Evolutionary conservation across 2,113 vertebrate genomes (phyloP).

Genomic region (Corythornis vintsioides): DNA sequence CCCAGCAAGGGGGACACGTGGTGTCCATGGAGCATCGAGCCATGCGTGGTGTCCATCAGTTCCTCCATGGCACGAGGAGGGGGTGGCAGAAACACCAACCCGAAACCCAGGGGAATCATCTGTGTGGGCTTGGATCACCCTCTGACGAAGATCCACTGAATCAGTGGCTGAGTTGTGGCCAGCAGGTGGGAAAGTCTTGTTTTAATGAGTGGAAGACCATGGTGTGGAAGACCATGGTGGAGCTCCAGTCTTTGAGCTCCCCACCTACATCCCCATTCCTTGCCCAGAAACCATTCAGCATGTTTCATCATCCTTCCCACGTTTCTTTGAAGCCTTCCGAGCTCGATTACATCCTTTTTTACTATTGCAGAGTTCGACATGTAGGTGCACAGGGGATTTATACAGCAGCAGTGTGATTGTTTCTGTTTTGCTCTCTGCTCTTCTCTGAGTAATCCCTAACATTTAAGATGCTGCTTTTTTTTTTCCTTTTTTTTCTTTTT

Average conservation of each 20-base stretch:
- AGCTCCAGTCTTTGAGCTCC: not conserved
- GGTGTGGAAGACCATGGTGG: not conserved
- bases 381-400: not conserved
- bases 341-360: not conserved
- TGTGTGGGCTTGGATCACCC: not conserved
- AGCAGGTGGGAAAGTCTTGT: not conserved
- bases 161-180: not conserved
- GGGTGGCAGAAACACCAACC: not conserved
- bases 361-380: fast-evolving
- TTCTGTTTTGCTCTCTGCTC: constrained; percentile 18
- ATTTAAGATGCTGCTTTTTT: not conserved
- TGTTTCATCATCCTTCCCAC: not conserved
- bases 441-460: constrained; percentile 51
- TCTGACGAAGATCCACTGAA: not conserved
- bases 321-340: not conserved
- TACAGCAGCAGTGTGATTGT: not conserved
- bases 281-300: not conserved
- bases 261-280: not conserved
- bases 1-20: fast-evolving
- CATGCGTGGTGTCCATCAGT: fast-evolving
- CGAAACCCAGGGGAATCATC: not conserved
- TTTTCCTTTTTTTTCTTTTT: not conserved
- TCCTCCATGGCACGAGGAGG: not conserved
- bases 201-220: not conserved
- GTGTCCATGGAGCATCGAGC: fast-evolving